Evolutionary conservation across 2,888 invertebrate genomes (phyloP).

Genomic region (Erpobdella octoculata): DNA sequence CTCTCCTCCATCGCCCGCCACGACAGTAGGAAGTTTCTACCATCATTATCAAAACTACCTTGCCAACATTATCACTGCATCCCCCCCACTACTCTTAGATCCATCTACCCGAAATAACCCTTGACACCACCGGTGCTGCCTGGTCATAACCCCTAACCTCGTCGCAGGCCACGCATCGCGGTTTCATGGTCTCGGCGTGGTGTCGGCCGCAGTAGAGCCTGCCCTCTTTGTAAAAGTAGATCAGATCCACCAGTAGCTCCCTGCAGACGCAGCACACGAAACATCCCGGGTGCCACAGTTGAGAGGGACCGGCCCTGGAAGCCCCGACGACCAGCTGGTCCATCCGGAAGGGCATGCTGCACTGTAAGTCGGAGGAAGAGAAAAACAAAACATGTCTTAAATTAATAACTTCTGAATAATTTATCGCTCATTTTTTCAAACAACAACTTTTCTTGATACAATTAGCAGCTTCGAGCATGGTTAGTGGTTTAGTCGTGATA

Average conservation of each 20-base stretch:
- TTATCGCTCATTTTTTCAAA: too few relatives aligned
- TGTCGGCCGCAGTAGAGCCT: conserved; percentile 88
- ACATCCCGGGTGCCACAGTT: conserved; percentile 84
- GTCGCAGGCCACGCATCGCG: conserved; percentile 91
- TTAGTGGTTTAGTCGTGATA: too few relatives aligned
- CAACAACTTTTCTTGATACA: too few relatives aligned
- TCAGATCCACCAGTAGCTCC: conserved; percentile 89
- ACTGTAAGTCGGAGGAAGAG: conserved; percentile 48
- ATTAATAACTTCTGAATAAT: too few relatives aligned
- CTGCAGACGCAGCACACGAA: conserved; percentile 84
- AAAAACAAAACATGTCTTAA: too few relatives aligned
- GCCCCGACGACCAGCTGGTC: conserved; percentile 88
- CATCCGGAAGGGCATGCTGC: conserved; percentile 71
- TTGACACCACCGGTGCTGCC: too few relatives aligned
- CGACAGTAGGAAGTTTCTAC: too few relatives aligned
- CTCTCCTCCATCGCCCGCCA: too few relatives aligned
- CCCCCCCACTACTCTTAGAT: too few relatives aligned
- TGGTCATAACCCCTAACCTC: conserved; percentile 63
- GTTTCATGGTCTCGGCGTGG: conserved; percentile 92
- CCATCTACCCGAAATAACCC: too few relatives aligned
- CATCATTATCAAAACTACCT: background rate
- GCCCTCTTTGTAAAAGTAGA: conserved; percentile 82
- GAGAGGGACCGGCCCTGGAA: conserved; percentile 72
- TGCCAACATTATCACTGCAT: too few relatives aligned
- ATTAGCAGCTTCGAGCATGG: too few relatives aligned